Conservation (phyloP, 2,113 vertebrate genomes). For the Sitta europaea region DNA sequence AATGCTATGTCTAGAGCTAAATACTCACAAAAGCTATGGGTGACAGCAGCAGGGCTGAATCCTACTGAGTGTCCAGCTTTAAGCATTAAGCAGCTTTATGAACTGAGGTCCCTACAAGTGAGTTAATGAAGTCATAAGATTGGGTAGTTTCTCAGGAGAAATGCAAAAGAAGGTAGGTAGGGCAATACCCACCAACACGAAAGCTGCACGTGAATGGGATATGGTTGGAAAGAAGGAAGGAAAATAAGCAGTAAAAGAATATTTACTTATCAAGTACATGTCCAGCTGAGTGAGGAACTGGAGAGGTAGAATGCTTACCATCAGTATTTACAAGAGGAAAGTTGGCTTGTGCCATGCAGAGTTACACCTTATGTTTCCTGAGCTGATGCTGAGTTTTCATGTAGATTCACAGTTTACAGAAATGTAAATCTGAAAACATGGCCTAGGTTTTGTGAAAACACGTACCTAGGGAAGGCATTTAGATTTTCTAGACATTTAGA, state of each 20-base stretch:
- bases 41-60: neutral
- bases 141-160: neutral
- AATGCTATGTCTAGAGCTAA: neutral
- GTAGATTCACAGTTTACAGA: neutral
- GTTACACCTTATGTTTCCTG: neutral
- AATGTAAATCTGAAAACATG: neutral
- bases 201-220: neutral
- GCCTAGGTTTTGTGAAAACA: too few relatives aligned
- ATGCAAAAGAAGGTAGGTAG: neutral
- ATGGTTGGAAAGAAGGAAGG: neutral
- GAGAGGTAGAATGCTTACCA: neutral
- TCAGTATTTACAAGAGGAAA: neutral
- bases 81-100: neutral
- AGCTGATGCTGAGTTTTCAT: neutral
- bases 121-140: neutral
- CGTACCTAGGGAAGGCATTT: neutral
- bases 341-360: neutral
- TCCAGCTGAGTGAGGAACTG: neutral
- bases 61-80: neutral
- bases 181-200: neutral
- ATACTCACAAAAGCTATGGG: neutral
- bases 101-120: neutral
- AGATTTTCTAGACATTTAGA: neutral
- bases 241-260: neutral
- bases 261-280: neutral